Evolutionary conservation across 1,140 invertebrate genomes (phyloP).

Genomic region (Heterodera carotae): DNA sequence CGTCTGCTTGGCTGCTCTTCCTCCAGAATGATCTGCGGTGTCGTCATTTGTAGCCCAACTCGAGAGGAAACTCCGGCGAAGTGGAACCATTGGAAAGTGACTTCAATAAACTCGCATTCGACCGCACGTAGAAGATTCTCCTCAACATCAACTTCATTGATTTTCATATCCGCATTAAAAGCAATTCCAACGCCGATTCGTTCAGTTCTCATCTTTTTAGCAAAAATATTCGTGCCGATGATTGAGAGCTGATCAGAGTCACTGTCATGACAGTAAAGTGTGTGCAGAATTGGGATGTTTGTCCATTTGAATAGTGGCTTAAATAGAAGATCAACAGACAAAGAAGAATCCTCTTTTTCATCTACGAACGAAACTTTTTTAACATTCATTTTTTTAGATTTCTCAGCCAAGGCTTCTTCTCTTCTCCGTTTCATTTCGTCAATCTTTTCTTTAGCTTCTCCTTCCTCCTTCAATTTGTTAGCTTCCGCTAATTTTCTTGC

Average conservation of each 20-base stretch:
- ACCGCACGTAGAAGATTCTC: conserved; percentile 7
- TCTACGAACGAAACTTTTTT: neutral
- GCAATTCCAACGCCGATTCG: conserved; percentile 35
- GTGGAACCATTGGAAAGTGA: conserved; percentile 13
- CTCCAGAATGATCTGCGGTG: neutral
- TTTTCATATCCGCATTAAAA: conserved; percentile 36
- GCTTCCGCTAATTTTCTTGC: conserved; percentile 3
- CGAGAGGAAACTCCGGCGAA: neutral
- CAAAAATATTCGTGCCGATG: neutral
- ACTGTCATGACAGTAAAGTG: neutral
- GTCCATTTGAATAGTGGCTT: neutral
- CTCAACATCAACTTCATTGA: conserved; percentile 38
- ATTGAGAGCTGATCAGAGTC: neutral
- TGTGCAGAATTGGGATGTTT: neutral
- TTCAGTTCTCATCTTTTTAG: conserved; percentile 34
- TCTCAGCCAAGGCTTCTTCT: neutral
- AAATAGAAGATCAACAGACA: neutral
- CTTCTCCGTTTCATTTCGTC: conserved; percentile 9
- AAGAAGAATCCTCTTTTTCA: neutral
- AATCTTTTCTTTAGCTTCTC: neutral
- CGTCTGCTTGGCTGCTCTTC: neutral
- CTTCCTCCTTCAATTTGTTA: conserved; percentile 4
- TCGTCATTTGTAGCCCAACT: neutral
- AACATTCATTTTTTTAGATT: neutral
- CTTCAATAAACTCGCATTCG: conserved; percentile 17